Evolutionary conservation across 2,113 vertebrate species (phyloP).

Genomic region (Plecturocebus donacophilus): DNA sequence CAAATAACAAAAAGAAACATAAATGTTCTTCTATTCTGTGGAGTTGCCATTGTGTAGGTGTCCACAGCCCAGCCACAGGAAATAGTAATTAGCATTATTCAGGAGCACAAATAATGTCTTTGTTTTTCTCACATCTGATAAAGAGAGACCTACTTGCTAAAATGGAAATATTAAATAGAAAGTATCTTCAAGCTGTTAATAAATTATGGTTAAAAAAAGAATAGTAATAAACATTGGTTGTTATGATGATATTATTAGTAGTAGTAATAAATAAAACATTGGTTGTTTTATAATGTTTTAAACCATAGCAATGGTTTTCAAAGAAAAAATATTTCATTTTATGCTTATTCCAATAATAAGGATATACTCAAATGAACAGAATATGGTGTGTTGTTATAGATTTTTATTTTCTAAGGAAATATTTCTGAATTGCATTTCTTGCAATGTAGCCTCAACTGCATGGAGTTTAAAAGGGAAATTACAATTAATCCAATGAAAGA

Average conservation of each 20-base stretch:
- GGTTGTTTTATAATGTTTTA: background rate
- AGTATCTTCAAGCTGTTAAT: background rate
- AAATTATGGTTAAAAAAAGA: background rate
- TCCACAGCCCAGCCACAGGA: background rate
- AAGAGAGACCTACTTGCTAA: background rate
- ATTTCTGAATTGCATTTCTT: background rate
- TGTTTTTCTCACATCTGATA: background rate
- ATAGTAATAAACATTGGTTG: background rate
- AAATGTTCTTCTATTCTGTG: constrained; percentile 20
- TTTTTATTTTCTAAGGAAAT: constrained; percentile 28
- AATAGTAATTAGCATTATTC: background rate
- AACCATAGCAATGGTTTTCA: background rate
- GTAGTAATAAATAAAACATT: background rate
- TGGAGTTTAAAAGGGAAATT: background rate
- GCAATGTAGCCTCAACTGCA: background rate
- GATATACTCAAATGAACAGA: constrained; percentile 2
- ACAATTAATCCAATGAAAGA: background rate
- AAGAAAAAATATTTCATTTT: background rate
- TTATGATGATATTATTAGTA: background rate
- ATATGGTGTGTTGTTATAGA: background rate
- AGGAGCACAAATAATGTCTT: background rate
- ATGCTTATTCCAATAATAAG: constrained; percentile 27
- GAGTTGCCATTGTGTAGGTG: background rate
- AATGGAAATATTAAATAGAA: background rate
- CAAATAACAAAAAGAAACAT: background rate